Base-by-base conservation (phyloP, 2,113 vertebrate genomes). In the Alectura lathami region DNA sequence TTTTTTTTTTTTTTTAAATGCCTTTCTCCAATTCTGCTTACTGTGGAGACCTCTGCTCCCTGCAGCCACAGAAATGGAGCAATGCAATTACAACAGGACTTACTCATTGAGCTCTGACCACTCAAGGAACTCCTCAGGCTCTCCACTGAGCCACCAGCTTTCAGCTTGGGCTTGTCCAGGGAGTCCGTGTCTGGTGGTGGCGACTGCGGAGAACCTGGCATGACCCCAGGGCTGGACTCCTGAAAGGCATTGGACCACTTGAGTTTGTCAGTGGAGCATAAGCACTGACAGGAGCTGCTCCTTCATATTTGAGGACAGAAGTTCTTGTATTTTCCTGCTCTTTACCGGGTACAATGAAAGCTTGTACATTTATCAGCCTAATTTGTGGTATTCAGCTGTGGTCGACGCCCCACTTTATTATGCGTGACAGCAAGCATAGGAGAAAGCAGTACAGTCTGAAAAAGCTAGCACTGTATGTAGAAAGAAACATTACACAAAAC, bases 81-180 rank as follows among this genome's bases (percentile, higher is more conserved):
- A 38, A 80, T 3, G 2, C 45, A 77, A n/a, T 72, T 51, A 42
- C 13, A 54, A 11, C 2, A 1, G 2, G 75, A 98, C 99, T 97
- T 98, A 99, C 99, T 99, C 99, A 99, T 99, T 23, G 99, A 99
- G 95, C 99, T 99, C 97, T 99, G 99, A 68, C 99, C 99, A 4
- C 99, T 99, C 82, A 99, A 98, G 53, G 99, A 99, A 92, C 99
- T 99, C 53, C 99, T 98, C 81, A 99, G 98, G 92, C 99, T 99
- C 98, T 99, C 99, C 30, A 99, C 99, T 2, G 99, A 99, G 36
- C 99, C 99, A 36, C 99, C 99, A 0, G 99, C 99, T 97, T 99
- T 99, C 26, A 99, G 99, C 97, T 99, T 99, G 88, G 99, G 99
- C 80, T 99, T 99, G 95, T 99, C 99, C 96, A 98, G 77, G 60